Base-by-base conservation (phyloP, 2,797 vertebrate species). In the Carcharodon carcharias region DNA sequence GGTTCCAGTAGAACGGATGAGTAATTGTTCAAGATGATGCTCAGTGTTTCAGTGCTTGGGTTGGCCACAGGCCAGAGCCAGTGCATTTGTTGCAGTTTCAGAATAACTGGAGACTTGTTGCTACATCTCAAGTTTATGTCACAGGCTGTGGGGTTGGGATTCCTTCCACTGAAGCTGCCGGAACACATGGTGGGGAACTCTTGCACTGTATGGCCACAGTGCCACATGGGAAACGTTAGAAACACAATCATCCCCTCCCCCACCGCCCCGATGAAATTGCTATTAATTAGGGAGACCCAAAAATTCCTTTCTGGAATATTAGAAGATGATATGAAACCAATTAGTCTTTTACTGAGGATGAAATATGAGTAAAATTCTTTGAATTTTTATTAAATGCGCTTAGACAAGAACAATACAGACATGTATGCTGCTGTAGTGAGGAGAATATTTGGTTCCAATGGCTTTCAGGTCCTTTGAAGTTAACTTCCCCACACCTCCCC, bases 91-190 rank as follows among this genome's bases (percentile, higher is more conserved):
- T 67, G n/a, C 91, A 23, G n/a, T 23, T 67, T 67, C 91, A 11
- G 61, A 67, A 65, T 65, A 67, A 67, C 91, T 65, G 61, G 91
- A 93, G 40, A 67, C 91, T 93, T 93, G 91, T 93, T 93, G 91
- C 91, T 45, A 8, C n/a, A 61, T 23, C 91, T 65, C 91, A 93
- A 18, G 61, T 93, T 93, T 67, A 67, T 65, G 61, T 7, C 40
- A 58, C 89, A 92, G 89, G 58, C 58, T 92, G 58, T 67, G 91
- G 23, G n/a, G 91, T 65, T 93, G 35, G n/a, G 91, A 45, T 93
- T 93, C 18, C 61, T 45, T 61, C 91, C n/a, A 45, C 45, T 67
- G 91, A 26, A 91, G 63, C 61, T 45, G 63, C 61, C 91, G 23
- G 91, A 67, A 65, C 91, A 65, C 61, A 65, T 67, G n/a, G 61